These are phyloP conservation scores for Pelodiscus sinensis DNA, from an alignment of 2,113 vertebrate species.

Conservation along the genomic window DNA sequence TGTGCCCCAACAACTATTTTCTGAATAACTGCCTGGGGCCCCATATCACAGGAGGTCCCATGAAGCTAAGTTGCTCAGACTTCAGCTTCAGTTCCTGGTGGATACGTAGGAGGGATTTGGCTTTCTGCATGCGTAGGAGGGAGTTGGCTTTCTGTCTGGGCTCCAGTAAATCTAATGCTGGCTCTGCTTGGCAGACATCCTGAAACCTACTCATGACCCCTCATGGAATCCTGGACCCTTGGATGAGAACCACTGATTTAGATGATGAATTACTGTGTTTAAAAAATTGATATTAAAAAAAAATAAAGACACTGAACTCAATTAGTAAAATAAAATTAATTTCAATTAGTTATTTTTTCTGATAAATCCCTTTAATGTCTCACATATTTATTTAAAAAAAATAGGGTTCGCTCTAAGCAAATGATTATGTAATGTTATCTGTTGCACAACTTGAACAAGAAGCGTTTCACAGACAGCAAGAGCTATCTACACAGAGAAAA, in stretches of 20 bases:
- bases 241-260: background rate
- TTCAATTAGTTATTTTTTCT: background rate
- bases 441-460: background rate
- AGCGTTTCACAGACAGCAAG: background rate
- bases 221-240: no score
- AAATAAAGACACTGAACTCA: background rate
- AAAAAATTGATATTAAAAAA: background rate
- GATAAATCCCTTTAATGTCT: background rate
- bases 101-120: no score
- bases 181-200: no score
- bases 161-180: no score
- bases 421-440: background rate
- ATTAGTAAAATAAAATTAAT: conserved; percentile 22
- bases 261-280: background rate
- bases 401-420: background rate
- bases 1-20: no score
- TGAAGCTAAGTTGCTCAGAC: no score
- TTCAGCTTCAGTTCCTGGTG: no score
- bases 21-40: no score
- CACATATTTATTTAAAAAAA: background rate
- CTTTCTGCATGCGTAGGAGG: no score
- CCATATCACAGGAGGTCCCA: no score
- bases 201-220: no score
- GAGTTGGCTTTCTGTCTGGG: no score
- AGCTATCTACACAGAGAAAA: background rate